phyloP scores from a whole-genome alignment of 2,113 vertebrate genomes.

The Perca schrenkii region DNA sequence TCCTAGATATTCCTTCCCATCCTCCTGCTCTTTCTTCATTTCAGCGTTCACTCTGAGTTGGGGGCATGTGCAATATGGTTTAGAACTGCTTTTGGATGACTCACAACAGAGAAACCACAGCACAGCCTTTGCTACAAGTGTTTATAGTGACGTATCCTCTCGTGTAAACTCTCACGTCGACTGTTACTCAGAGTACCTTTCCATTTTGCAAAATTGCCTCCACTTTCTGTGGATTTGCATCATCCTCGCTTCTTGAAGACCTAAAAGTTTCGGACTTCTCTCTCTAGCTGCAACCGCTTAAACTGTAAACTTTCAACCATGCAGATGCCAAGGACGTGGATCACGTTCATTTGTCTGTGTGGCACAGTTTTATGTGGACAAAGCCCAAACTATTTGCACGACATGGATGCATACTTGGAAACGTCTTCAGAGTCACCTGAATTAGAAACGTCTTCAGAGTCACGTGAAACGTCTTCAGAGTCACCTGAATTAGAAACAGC shows the following conservation, averaged over 20 bases:
- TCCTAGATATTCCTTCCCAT: constrained; percentile 49
- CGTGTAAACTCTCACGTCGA: not conserved
- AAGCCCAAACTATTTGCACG: not conserved
- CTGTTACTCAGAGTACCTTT: not conserved
- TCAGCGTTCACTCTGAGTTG: constrained; percentile 17
- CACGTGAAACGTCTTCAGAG: not conserved
- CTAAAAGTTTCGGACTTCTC: not conserved
- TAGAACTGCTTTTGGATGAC: not conserved
- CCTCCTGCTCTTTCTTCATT: constrained; percentile 42
- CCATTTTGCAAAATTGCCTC: not conserved
- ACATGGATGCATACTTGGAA: not conserved
- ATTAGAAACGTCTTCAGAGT: constrained; percentile 14
- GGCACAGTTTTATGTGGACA: constrained; percentile 30
- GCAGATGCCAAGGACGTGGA: constrained; percentile 33
- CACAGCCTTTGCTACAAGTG: constrained; percentile 3
- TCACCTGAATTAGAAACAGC: constrained; percentile 9
- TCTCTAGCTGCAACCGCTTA: not conserved
- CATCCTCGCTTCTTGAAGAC: not conserved
- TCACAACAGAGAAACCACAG: constrained; percentile 7
- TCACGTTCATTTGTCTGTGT: constrained; percentile 47
- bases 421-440: constrained; percentile 7
- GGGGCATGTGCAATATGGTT: constrained; percentile 6
- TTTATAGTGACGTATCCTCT: not conserved
- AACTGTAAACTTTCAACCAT: constrained; percentile 28
- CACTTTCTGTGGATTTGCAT: constrained; percentile 21